Evolutionary conservation across 2,113 vertebrate species (phyloP).

Genomic region (Vulpes vulpes): DNA sequence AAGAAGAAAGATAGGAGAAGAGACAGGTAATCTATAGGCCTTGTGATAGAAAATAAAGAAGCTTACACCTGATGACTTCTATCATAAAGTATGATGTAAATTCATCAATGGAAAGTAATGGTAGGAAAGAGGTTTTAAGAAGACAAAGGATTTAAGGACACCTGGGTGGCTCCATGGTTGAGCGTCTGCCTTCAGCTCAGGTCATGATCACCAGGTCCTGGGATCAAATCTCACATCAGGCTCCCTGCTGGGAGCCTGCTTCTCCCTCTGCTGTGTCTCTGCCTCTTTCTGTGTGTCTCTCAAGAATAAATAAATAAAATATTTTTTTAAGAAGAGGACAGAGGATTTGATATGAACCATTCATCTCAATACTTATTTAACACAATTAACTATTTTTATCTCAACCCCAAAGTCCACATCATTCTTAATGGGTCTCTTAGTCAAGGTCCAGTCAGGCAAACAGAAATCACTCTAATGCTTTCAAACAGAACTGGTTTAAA

Average conservation of each 20-base stretch:
- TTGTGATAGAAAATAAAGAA: neutral
- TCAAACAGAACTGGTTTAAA: neutral
- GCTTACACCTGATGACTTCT: neutral
- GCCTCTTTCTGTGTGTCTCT: too few relatives aligned
- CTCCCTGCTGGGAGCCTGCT: too few relatives aligned
- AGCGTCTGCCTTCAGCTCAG: too few relatives aligned
- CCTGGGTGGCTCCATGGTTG: too few relatives aligned
- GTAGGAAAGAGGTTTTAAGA: neutral
- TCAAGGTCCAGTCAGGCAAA: neutral
- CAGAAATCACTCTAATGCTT: neutral
- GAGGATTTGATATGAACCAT: too few relatives aligned
- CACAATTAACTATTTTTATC: neutral
- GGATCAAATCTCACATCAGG: too few relatives aligned
- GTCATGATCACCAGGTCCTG: too few relatives aligned
- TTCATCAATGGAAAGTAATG: neutral
- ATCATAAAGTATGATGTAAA: neutral
- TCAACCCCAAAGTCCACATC: neutral
- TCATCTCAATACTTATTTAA: neutral
- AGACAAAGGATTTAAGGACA: neutral
- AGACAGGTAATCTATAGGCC: neutral
- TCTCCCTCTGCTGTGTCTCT: too few relatives aligned
- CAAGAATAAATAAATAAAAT: too few relatives aligned
- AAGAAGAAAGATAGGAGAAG: neutral
- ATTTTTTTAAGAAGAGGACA: neutral
- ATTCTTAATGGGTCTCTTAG: neutral